Evolutionary conservation across 1,140 invertebrate species (phyloP), one percentile per base, ranked within the genome.

Genomic region (Drosophila lacteicornis): DNA sequence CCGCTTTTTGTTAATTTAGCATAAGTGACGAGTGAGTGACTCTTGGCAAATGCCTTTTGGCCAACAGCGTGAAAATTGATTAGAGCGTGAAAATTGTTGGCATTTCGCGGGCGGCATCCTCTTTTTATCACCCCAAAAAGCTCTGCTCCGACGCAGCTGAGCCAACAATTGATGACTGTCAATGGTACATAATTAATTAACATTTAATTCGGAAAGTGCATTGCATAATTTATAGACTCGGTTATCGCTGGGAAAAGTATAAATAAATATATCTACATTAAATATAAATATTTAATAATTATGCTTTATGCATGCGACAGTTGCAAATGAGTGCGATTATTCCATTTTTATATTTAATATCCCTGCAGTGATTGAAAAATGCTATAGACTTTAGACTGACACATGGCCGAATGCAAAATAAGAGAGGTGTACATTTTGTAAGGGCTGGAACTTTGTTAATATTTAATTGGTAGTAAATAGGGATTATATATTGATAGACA

Each of bases 1-100:
- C 46, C 42, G 22, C 62, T 79, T 88, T 90, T 81, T 90, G 85
- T 82, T 90, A 90, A 90, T 90, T 90, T 90, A 74, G 86, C 85
- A 90, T 82, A 85, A 90, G 85, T 82, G 85, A 90, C 85, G 85
- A 90, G 81, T 90, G 85, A 85, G 85, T 88, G 85, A 90, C 85
- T 90, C 88, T 90, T 90, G 74, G 78, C 67, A 82, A 85, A 61
- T 78, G 77, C 77, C 77, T 87, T 80, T 77, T 70, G 76, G 83
- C 47, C 63, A 75, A 80, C 49, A 71, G 83, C 75, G 55, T 74
- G 62, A 86, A 74, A 68, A 74, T 74, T 74, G 70, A 90, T 90
- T 90, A 85, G 79, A 90, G 85, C 81, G 86, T 90, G 71, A 81
- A 90, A 90, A 90, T 79, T 79, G 79, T 79, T 90, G 84, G 85